These are phyloP conservation scores for Eurystomus glaucurus DNA, from an alignment of 2,797 vertebrate species.

Conservation along the genomic window DNA sequence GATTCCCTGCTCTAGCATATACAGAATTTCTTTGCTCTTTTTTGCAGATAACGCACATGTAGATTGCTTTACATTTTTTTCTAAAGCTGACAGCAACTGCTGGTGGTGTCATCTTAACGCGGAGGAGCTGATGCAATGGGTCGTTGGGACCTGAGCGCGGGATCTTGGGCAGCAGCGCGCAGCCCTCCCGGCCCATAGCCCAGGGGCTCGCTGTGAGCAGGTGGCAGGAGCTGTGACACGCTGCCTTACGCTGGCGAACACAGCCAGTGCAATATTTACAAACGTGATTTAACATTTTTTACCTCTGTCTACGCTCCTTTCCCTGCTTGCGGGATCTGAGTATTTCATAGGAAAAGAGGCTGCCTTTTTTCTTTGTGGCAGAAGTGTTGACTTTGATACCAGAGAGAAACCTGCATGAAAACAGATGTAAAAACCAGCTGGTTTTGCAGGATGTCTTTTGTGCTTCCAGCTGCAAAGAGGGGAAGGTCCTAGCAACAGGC, in stretches of 20 bases:
- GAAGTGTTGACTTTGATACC: not conserved
- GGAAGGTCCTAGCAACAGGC: not conserved
- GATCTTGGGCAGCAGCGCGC: not conserved
- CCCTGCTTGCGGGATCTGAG: not conserved
- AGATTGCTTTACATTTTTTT: not conserved
- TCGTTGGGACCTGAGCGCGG: not conserved
- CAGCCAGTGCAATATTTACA: not conserved
- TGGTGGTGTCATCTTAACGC: fast-evolving
- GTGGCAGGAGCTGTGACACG: not conserved
- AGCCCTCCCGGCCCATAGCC: not conserved
- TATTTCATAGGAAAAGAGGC: not conserved
- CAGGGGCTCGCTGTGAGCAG: not conserved
- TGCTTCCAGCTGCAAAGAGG: not conserved
- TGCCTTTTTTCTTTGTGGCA: not conserved
- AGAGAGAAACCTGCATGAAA: not conserved
- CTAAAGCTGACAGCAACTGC: not conserved
- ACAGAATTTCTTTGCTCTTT: not conserved
- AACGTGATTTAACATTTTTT: not conserved
- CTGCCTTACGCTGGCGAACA: not conserved
- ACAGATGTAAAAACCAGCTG: not conserved
- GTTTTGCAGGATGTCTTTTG: not conserved
- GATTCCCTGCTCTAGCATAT: not conserved
- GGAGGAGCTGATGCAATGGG: not conserved
- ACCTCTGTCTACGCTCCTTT: not conserved
- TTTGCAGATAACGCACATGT: fast-evolving